Evolutionary conservation across 1,140 invertebrate genomes (phyloP), one percentile per base, ranked within the genome.

Genomic region (Temnothorax longispinosus): DNA sequence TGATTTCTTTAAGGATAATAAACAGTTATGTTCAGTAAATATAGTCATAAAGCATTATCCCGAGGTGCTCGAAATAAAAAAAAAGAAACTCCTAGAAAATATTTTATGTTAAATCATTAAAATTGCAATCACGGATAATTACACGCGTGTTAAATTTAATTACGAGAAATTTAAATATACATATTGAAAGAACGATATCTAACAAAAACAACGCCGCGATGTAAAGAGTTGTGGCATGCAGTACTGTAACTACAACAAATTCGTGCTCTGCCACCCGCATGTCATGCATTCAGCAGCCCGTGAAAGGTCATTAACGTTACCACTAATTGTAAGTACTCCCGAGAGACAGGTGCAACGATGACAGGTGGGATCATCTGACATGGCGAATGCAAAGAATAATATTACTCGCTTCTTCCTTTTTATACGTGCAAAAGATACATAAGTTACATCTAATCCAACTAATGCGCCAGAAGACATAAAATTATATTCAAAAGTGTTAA

Each of bases 231-330:
- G 13, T 82, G 78, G 38, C 35, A 72, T 27, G 18, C 78, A 80
- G 35, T 41, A 50, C 1, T 27, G 27, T 27, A 52, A 88, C 54
- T 86, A 6, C n/a, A 44, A 67, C n/a, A 86, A 88, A 86, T 65
- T 72, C 60, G 41, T 76, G 69, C 64, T 88, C 75, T 67, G 54
- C 54, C 86, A 78, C 76, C 78, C 90, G 89, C 89, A 86, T 89
- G 89, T 89, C 88, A 44, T 75, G 77, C 82, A 76, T 41, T 78
- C 76, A 92, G 89, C 87, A 84, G 71, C 72, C 86, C 86, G 87
- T 90, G 88, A 87, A 92, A 92, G 88, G 87, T 92, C 90, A 92
- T 92, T 91, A 92, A 82, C 82, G 88, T 89, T 78, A 71, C 71
- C 84, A 88, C 90, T 90, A 91, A 91, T 87, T 78, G 78, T 50